Conservation (phyloP, 1,140 invertebrate species). For the Hetaerina americana region DNA sequence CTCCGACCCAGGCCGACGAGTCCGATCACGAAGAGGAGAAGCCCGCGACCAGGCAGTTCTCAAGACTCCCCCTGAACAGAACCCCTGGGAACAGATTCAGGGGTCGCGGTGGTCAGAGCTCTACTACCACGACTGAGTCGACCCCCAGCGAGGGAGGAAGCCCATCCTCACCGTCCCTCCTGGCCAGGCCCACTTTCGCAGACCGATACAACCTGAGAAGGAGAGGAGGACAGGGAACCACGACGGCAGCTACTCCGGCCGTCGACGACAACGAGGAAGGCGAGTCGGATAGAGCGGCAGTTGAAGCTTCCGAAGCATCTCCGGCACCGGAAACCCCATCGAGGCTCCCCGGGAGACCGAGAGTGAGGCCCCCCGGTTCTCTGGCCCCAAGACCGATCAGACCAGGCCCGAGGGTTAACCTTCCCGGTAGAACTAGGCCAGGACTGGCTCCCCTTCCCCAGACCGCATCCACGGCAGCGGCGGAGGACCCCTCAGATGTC, state of each 20-base stretch:
- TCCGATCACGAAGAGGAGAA: neutral
- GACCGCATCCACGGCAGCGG: neutral
- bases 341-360: neutral
- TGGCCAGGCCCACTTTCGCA: neutral
- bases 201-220: constrained; percentile 4
- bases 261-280: neutral
- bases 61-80: neutral
- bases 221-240: neutral
- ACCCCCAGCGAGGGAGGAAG: neutral
- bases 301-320: neutral
- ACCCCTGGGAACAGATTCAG: neutral
- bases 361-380: neutral
- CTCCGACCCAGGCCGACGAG: neutral
- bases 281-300: neutral
- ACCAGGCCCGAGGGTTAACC: neutral
- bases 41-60: neutral
- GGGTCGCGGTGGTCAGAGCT: neutral
- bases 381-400: neutral
- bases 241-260: neutral
- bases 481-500: neutral
- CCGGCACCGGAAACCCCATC: neutral
- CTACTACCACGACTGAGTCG: neutral
- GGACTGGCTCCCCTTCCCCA: neutral
- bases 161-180: neutral
- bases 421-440: neutral